Conservation (phyloP, 2,888 invertebrate species). For the Leptinotarsa juncta region DNA sequence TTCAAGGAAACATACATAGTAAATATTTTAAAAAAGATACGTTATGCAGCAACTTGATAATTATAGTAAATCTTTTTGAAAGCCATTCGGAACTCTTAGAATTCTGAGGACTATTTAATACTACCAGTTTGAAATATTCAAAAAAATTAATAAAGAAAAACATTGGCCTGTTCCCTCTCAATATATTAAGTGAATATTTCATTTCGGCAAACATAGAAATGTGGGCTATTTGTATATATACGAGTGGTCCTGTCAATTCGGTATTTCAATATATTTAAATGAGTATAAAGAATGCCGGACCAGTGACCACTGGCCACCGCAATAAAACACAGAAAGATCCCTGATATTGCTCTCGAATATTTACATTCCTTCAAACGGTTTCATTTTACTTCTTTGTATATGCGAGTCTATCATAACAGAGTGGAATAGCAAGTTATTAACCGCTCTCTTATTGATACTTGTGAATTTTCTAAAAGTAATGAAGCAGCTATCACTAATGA, state of each 20-base stretch:
- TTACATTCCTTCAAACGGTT: slow-evolving; percentile 46
- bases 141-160: too few species aligned
- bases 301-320: slow-evolving; percentile 47
- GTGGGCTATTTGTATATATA: slow-evolving; percentile 39
- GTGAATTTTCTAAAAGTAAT: too few species aligned
- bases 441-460: not conserved
- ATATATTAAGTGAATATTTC: slow-evolving; percentile 2
- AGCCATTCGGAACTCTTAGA: too few species aligned
- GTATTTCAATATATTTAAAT: slow-evolving; percentile 62
- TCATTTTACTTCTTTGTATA: slow-evolving; percentile 28
- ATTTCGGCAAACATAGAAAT: slow-evolving; percentile 36
- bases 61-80: too few species aligned
- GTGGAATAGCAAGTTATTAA: slow-evolving; percentile 2
- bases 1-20: too few species aligned
- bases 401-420: not conserved
- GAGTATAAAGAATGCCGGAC: slow-evolving; percentile 55
- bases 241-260: slow-evolving; percentile 58
- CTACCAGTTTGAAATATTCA: too few species aligned
- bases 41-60: too few species aligned
- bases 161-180: too few species aligned
- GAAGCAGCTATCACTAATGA: too few species aligned
- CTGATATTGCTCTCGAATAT: slow-evolving; percentile 43
- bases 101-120: too few species aligned
- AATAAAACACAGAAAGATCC: slow-evolving; percentile 51
- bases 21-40: too few species aligned